Evolutionary conservation across 2,113 vertebrate species (phyloP).

Genomic region (Vulpes lagopus): DNA sequence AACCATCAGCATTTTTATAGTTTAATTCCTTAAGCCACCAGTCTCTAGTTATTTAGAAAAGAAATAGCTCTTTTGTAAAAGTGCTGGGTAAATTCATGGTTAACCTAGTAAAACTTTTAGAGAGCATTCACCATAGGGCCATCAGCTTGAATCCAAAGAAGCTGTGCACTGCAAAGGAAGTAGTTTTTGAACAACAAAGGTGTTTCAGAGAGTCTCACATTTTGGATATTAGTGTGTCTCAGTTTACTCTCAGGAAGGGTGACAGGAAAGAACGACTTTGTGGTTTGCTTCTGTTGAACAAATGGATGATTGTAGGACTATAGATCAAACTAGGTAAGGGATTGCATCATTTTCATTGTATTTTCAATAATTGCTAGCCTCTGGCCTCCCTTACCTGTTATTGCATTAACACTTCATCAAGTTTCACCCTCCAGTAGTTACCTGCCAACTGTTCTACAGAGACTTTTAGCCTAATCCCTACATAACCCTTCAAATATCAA

Average conservation of each 20-base stretch:
- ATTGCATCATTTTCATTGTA: neutral
- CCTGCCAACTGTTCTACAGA: neutral
- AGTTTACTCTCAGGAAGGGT: conserved; percentile 27
- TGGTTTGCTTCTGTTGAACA: conserved; percentile 59
- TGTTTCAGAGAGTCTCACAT: conserved; percentile 32
- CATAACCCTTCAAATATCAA: neutral
- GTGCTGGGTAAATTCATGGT: neutral
- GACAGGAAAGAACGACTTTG: conserved; percentile 50
- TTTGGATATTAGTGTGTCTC: conserved; percentile 24
- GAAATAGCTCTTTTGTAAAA: neutral
- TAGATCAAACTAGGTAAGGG: neutral
- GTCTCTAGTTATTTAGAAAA: conserved; percentile 13
- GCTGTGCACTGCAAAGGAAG: neutral
- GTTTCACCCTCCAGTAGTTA: rapidly evolving
- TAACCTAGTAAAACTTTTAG: neutral
- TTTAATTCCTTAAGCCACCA: neutral
- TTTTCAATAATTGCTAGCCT: neutral
- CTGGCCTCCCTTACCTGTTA: neutral
- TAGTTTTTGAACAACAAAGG: conserved; percentile 12
- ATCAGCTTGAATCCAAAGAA: neutral
- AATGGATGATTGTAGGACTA: neutral
- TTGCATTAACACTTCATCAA: neutral
- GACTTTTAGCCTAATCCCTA: neutral
- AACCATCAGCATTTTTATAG: neutral
- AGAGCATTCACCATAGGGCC: neutral